Evolutionary conservation across 2,113 vertebrate species (phyloP), one percentile per base, ranked within the genome.

Genomic region (Cyprinodon variegatus): DNA sequence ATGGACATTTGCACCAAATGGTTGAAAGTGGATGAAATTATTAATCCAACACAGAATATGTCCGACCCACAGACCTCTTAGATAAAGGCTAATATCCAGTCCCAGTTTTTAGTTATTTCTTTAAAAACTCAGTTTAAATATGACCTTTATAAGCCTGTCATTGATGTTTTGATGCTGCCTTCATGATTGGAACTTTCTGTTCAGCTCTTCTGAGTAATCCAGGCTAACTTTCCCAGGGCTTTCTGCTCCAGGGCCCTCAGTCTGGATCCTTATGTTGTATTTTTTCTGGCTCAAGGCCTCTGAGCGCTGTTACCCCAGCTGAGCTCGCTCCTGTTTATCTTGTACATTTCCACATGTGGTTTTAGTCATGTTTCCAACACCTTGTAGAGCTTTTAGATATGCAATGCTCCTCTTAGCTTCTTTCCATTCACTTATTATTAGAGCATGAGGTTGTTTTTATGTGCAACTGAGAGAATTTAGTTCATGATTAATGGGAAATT

Each of bases 381-480:
- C 50, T 57, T 57, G 50, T 57, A 3, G 7, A 57, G 50, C 50
- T 57, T n/a, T 57, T 20, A n/a, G 50, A 57, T n/a, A 57, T n/a
- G 9, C n/a, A n/a, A 57, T 57, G 50, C 50, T 57, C 68, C 50
- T 64, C 76, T 36, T 74, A 46, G n/a, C 64, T 70, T 59, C 66
- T 50, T 40, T 61, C 68, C 41, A 73, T 61, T 63, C 50, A 69
- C 69, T 72, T 14, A 15, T 63, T 67, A 80, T 61, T 73, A 64
- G 46, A 65, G n/a, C 4, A 8, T 61, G 36, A 60, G 63, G 9
- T 63, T 57, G 50, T 74, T 48, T 72, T 80, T 72, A 59, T 65
- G 60, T 57, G 48, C 40, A 40, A 20, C n/a, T 78, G 62, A n/a
- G 50, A n/a, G 17, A n/a, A 57, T 57, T n/a, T 57, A 20, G 20